Conservation (phyloP, 2,797 vertebrate genomes). For the Sebastolobus altivelis region DNA sequence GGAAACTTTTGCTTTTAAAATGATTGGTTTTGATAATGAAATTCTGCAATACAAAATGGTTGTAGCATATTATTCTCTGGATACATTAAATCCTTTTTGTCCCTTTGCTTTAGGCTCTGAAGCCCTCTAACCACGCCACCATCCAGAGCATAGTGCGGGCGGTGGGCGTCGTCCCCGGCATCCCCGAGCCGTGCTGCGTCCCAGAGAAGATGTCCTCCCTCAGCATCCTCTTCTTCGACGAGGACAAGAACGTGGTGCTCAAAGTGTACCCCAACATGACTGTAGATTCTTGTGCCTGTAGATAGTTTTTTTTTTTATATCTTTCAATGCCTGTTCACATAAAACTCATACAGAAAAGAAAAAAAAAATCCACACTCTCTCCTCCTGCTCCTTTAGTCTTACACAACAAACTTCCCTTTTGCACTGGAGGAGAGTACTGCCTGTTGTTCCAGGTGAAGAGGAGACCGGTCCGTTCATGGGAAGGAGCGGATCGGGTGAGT, state of each 20-base stretch:
- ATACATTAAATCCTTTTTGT: neutral
- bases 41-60: too few relatives aligned
- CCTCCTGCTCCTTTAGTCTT: conserved; percentile 26
- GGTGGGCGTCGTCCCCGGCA: conserved; percentile 92
- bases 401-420: conserved; percentile 66
- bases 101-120: conserved; percentile 87
- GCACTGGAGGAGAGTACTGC: conserved; percentile 82
- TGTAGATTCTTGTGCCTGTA: conserved; percentile 95
- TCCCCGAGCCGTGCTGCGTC: conserved; percentile 97
- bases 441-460: conserved; percentile 47
- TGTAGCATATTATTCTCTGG: neutral
- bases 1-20: too few relatives aligned
- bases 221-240: conserved; percentile 96
- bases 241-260: conserved; percentile 96
- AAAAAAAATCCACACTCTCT: conserved; percentile 22
- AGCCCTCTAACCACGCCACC: conserved; percentile 97
- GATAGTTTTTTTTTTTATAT: conserved; percentile 81
- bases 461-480: conserved; percentile 30
- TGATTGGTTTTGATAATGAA: neutral
- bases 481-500: conserved; percentile 45
- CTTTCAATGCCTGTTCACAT: neutral
- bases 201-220: conserved; percentile 98
- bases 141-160: conserved; percentile 98
- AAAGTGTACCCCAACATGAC: conserved; percentile 99
- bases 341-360: conserved; percentile 19